Evolutionary conservation across 2,113 vertebrate species (phyloP).

Genomic region (Ifrita kowaldi): DNA sequence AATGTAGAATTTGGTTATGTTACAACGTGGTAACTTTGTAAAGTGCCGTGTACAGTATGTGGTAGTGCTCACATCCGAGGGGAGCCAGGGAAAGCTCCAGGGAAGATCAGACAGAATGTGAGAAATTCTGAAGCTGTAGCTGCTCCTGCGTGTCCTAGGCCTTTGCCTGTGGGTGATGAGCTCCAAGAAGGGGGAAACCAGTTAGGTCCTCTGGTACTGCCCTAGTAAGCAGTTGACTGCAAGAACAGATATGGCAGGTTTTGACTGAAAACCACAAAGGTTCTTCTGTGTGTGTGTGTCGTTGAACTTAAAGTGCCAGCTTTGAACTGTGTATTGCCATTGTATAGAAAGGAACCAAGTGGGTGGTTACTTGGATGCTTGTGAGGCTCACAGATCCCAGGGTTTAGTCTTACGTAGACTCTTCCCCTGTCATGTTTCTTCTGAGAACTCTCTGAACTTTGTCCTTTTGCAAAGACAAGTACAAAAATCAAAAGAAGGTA

Average conservation of each 20-base stretch:
- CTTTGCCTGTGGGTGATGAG: background rate
- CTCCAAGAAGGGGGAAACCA: background rate
- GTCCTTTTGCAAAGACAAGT: background rate
- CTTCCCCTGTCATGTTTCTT: background rate
- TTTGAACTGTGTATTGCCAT: background rate
- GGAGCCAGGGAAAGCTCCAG: background rate
- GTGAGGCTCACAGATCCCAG: background rate
- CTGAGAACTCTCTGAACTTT: background rate
- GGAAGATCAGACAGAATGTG: background rate
- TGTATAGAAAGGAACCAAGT: background rate
- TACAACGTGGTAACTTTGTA: background rate
- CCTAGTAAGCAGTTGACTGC: background rate
- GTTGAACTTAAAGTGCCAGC: background rate
- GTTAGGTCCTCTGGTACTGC: background rate
- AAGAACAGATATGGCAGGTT: background rate
- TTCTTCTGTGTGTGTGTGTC: background rate
- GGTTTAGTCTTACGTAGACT: background rate
- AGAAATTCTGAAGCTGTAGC: background rate
- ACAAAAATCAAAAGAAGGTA: background rate
- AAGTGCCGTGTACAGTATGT: background rate
- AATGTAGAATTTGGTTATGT: background rate
- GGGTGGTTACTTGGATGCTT: background rate
- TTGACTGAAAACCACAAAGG: background rate
- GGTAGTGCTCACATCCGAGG: background rate
- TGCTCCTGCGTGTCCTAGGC: background rate